phyloP scores from a whole-genome alignment of 2,888 invertebrate species.

The Gerosis bhagava region DNA sequence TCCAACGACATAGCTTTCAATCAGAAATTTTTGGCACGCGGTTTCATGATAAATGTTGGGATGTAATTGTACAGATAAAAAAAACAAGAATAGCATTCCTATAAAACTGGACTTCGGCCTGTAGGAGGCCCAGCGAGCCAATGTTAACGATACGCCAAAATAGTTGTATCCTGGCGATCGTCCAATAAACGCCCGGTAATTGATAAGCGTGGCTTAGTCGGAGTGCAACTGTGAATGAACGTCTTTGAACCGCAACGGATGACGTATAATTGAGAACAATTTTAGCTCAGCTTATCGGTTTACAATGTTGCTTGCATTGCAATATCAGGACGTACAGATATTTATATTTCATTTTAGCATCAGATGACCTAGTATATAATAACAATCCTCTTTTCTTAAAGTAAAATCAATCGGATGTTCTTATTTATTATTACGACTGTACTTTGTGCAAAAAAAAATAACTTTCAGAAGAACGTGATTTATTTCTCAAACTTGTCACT shows the following conservation, averaged over 20 bases:
- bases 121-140: constrained; percentile 28
- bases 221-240: constrained; percentile 43
- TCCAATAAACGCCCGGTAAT: constrained; percentile 42
- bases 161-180: constrained; percentile 42
- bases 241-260: constrained; percentile 11
- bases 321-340: too few relatives aligned
- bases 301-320: neutral
- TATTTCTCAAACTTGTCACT: constrained; percentile 9
- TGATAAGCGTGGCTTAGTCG: constrained; percentile 39
- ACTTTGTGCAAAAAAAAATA: too few relatives aligned
- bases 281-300: constrained; percentile 6
- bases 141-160: constrained; percentile 40
- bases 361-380: too few relatives aligned
- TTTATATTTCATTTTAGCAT: too few relatives aligned
- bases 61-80: constrained; percentile 35
- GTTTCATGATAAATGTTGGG: constrained; percentile 29
- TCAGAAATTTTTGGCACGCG: constrained; percentile 21
- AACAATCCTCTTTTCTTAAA: too few relatives aligned
- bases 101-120: constrained; percentile 31
- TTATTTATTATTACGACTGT: too few relatives aligned
- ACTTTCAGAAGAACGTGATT: neutral
- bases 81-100: constrained; percentile 35
- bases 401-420: too few relatives aligned
- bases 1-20: constrained; percentile 5
- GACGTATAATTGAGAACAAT: constrained; percentile 8